These are phyloP conservation scores for Bolborhynchus lineola DNA, from an alignment of 2,113 vertebrate species.

Conservation along the genomic window DNA sequence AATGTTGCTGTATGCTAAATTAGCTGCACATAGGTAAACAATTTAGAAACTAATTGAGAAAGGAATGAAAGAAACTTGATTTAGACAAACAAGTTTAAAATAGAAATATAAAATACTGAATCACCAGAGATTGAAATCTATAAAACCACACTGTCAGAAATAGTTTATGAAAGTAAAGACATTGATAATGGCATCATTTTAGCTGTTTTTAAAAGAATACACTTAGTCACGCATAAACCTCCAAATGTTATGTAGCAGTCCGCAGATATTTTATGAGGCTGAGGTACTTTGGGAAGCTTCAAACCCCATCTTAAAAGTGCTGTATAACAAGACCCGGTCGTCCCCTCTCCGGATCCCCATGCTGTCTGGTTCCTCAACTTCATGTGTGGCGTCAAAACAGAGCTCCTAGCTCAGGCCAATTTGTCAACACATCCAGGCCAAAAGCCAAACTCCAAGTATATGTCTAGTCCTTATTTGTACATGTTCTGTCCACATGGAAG, in stretches of 20 bases:
- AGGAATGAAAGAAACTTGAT: background rate
- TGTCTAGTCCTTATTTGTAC: background rate
- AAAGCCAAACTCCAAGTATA: background rate
- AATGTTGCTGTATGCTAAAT: background rate
- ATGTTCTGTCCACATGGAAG: background rate
- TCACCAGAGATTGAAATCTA: background rate
- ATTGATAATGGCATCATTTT: background rate
- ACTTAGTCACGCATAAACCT: background rate
- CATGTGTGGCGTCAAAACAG: background rate
- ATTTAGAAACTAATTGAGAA: background rate
- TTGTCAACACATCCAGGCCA: background rate
- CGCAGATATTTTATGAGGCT: background rate
- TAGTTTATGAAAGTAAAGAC: background rate
- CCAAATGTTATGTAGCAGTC: background rate
- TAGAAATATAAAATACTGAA: background rate
- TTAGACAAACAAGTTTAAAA: background rate
- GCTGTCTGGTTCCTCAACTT: background rate
- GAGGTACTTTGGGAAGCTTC: background rate
- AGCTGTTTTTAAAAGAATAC: background rate
- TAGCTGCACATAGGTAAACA: background rate
- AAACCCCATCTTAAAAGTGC: background rate
- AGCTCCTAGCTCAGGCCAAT: background rate
- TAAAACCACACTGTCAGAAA: background rate
- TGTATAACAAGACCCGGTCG: fast-evolving
- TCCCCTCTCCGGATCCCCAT: background rate